phyloP scores from a whole-genome alignment of 2,113 vertebrate genomes.

The Empidonax traillii region DNA sequence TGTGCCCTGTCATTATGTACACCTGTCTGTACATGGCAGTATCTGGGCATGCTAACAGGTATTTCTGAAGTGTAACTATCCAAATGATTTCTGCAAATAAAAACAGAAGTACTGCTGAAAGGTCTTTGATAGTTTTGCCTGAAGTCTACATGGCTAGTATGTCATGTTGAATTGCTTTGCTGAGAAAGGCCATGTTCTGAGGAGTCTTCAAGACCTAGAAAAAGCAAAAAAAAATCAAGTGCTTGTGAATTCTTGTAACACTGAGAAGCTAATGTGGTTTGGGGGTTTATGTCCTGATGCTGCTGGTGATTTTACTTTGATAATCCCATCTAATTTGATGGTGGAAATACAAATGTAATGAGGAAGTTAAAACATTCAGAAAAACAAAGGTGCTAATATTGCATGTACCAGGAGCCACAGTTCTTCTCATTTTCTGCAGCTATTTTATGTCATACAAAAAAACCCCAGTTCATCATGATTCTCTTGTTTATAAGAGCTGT shows the following conservation, averaged over 20 bases:
- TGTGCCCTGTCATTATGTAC: background rate
- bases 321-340: background rate
- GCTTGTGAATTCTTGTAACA: background rate
- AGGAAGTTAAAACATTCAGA: background rate
- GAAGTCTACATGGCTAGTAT: background rate
- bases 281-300: background rate
- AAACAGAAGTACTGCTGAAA: background rate
- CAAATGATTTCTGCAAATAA: background rate
- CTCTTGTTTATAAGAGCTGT: background rate
- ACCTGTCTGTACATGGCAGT: background rate
- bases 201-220: background rate
- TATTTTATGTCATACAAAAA: background rate
- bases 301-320: background rate
- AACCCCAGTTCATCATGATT: background rate
- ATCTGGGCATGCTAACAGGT: background rate
- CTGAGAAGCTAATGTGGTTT: background rate
- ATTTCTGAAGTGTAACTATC: background rate
- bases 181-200: background rate
- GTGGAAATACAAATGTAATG: background rate
- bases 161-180: background rate
- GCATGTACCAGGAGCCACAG: background rate
- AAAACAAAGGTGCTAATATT: background rate
- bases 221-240: background rate
- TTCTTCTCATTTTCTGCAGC: background rate
- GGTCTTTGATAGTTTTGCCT: background rate